A percentile compares a stretch with the other conserved stretches of the same genome.
Evolutionary conservation across 2,888 invertebrate species (phyloP).

Genomic region (Stramonita haemastoma): DNA sequence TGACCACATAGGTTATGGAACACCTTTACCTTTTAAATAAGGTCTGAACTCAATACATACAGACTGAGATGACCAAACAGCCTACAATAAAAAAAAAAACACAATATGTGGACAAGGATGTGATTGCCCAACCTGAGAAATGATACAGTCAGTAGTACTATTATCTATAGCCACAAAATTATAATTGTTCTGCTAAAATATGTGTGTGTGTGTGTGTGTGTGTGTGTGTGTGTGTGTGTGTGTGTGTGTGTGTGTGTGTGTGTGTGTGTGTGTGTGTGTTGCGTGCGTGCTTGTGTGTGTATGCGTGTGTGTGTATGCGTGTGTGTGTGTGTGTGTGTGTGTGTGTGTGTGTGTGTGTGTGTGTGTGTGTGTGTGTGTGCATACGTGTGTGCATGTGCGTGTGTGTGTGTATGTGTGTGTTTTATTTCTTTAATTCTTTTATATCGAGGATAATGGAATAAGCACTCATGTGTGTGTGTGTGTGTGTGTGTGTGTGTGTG

Average conservation of each 20-base stretch:
- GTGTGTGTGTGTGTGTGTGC: constrained; percentile 14
- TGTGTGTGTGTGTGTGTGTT: constrained; percentile 1
- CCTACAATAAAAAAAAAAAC: no score
- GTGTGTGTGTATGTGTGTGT: background rate
- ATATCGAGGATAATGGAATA: no score
- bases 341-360: background rate
- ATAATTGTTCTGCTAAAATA: background rate
- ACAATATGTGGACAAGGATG: no score
- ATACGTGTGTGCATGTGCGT: background rate
- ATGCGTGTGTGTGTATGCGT: background rate
- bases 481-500: background rate
- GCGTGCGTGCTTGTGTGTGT: background rate
- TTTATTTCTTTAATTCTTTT: no score
- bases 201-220: background rate
- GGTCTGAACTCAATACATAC: no score
- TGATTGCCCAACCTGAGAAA: no score
- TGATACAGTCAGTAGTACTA: no score
- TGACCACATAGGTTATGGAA: no score
- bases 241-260: constrained; percentile 10
- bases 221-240: background rate
- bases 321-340: constrained; percentile 9
- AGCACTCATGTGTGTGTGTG: background rate
- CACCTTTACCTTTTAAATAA: no score
- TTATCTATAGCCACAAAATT: no score
- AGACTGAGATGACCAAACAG: no score